phyloP scores from a whole-genome alignment of 2,797 vertebrate species.

The Anniella stebbinsi region DNA sequence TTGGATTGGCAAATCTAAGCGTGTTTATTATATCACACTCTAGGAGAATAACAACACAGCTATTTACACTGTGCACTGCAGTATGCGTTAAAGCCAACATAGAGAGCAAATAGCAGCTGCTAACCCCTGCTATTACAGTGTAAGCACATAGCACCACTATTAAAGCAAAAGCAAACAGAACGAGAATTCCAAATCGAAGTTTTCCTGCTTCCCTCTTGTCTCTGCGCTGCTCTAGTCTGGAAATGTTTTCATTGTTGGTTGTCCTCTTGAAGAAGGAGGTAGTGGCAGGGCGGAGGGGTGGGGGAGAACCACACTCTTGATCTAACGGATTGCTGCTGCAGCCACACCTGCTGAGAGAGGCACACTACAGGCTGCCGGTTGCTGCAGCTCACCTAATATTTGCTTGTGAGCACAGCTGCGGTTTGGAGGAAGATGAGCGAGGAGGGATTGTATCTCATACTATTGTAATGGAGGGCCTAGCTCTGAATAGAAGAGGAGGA shows the following conservation, averaged over 20 bases:
- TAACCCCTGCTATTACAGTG: not conserved
- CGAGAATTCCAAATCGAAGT: not conserved
- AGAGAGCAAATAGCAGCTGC: constrained; percentile 44
- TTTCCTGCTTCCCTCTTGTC: not conserved
- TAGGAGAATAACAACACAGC: constrained; percentile 15
- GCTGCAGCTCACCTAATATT: constrained; percentile 7
- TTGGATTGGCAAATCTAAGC: not conserved
- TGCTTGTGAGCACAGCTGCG: not conserved
- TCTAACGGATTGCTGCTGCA: not conserved
- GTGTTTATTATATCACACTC: not conserved
- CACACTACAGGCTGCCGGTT: not conserved
- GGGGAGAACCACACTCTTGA: not conserved
- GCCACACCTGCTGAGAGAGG: not conserved
- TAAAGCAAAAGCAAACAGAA: constrained; percentile 10
- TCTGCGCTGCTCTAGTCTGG: constrained; percentile 2
- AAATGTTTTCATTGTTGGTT: not conserved
- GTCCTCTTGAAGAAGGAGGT: not conserved
- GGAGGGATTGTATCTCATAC: not conserved
- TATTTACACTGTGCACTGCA: not conserved
- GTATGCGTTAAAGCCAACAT: not conserved
- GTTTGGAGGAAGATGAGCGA: not conserved
- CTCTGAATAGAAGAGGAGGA: not conserved
- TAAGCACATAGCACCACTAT: not conserved
- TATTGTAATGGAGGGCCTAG: not conserved
- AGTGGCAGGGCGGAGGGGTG: too few relatives aligned